phyloP scores from a whole-genome alignment of 2,113 vertebrate species.

The Nematolebias whitei region DNA sequence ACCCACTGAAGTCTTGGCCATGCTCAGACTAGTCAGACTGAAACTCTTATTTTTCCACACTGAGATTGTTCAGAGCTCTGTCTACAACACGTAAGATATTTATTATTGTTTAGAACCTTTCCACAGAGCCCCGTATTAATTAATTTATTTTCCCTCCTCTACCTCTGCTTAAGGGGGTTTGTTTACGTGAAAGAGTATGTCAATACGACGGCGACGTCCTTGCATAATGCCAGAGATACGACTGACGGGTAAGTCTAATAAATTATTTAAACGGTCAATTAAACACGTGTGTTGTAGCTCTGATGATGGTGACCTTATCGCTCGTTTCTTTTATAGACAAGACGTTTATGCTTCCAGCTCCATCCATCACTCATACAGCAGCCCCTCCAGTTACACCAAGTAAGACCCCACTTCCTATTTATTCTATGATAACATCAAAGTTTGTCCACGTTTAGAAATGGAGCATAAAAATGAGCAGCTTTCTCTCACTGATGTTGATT shows the following conservation, averaged over 20 bases:
- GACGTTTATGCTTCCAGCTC: constrained; percentile 71
- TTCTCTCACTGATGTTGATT: not conserved
- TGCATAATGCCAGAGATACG: constrained; percentile 58
- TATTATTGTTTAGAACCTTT: no score
- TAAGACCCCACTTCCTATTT: constrained; percentile 36
- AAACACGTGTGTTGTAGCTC: not conserved
- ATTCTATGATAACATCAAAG: not conserved
- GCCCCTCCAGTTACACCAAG: constrained; percentile 65
- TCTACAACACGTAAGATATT: no score
- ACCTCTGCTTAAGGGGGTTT: constrained; percentile 72
- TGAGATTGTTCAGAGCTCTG: no score
- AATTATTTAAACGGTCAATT: constrained; percentile 4
- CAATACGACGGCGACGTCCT: constrained; percentile 65
- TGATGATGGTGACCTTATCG: not conserved
- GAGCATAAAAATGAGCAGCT: not conserved
- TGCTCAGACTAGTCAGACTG: no score
- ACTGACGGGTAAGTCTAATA: constrained; percentile 61
- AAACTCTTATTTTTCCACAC: no score
- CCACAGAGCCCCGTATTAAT: not conserved
- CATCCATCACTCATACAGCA: constrained; percentile 74
- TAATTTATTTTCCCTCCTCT: not conserved
- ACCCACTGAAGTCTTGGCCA: no score
- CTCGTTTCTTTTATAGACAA: constrained; percentile 36
- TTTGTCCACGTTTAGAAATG: not conserved
- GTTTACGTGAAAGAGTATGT: constrained; percentile 89